phyloP scores from a whole-genome alignment of 1,140 invertebrate genomes.

The Brevipalpus yothersi region DNA sequence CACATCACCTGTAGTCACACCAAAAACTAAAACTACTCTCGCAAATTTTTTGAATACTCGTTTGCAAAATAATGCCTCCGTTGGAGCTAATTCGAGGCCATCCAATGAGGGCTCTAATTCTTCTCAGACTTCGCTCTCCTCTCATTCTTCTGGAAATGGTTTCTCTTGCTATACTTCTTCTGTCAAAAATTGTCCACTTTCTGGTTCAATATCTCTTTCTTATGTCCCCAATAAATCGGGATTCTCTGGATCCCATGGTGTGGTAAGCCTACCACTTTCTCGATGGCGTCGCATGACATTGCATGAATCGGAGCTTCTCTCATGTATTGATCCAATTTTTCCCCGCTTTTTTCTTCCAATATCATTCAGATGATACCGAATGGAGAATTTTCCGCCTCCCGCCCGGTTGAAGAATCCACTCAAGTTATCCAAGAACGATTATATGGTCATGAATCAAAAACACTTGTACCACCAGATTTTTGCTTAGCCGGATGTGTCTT shows the following conservation, averaged over 20 bases:
- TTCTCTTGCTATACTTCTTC: neutral
- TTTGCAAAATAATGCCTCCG: slow-evolving; percentile 25
- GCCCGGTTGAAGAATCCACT: neutral
- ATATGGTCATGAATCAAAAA: slow-evolving; percentile 19
- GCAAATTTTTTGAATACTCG: slow-evolving; percentile 79
- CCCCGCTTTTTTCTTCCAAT: neutral
- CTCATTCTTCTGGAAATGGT: slow-evolving; percentile 4
- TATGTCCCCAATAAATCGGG: neutral
- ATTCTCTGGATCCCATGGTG: slow-evolving; percentile 4
- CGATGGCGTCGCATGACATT: neutral
- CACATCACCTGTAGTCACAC: slow-evolving; percentile 34
- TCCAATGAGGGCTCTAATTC: neutral
- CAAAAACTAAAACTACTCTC: slow-evolving; percentile 79
- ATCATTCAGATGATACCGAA: neutral
- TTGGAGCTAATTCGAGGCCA: neutral
- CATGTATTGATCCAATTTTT: neutral
- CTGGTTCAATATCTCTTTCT: neutral
- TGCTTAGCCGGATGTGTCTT: slow-evolving; percentile 81
- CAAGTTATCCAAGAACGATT: slow-evolving; percentile 4
- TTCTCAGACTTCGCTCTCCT: neutral
- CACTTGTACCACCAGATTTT: slow-evolving; percentile 49
- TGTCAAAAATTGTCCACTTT: neutral
- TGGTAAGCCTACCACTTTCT: slow-evolving; percentile 3
- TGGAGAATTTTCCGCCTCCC: neutral
- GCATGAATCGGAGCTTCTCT: neutral